These are phyloP conservation scores for Nysson spinosus DNA, from an alignment of 2,888 invertebrate genomes.

Conservation along the genomic window DNA sequence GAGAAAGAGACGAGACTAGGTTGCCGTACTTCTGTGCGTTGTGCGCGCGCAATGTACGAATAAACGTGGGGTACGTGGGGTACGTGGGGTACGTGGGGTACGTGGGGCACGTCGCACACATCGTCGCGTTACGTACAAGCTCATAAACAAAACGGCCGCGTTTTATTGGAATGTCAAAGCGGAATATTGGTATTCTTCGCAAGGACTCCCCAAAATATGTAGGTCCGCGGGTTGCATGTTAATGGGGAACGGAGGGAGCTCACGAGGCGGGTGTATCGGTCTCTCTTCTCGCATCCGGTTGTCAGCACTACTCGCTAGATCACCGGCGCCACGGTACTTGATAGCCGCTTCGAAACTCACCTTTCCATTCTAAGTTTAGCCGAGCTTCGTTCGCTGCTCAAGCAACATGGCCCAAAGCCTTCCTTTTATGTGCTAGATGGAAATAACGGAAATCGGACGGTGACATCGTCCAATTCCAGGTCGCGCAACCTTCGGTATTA, in stretches of 20 bases:
- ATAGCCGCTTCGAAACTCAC: constrained; percentile 48
- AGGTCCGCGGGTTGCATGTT: constrained; percentile 76
- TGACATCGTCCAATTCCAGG: neutral
- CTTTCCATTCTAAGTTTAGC: constrained; percentile 51
- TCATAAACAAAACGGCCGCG: constrained; percentile 77
- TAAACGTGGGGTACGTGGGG: constrained; percentile 24
- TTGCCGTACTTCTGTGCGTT: neutral
- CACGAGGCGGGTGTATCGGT: constrained; percentile 62
- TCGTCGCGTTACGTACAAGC: constrained; percentile 67
- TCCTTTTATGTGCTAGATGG: constrained; percentile 4
- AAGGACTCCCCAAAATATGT: constrained; percentile 76
- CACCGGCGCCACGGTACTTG: constrained; percentile 55
- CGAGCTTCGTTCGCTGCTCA: constrained; percentile 1
- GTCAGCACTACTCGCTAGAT: constrained; percentile 70
- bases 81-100: constrained; percentile 27
- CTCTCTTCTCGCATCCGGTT: constrained; percentile 74
- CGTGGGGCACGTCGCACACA: constrained; percentile 44
- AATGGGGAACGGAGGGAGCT: constrained; percentile 67
- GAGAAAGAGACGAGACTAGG: neutral
- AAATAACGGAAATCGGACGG: constrained; percentile 30
- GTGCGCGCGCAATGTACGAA: constrained; percentile 14
- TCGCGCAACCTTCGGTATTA: neutral
- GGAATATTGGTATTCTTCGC: constrained; percentile 76
- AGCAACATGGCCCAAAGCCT: constrained; percentile 1
- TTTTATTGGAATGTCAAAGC: constrained; percentile 78